Evolutionary conservation across 2,113 vertebrate genomes (phyloP).

Genomic region (Mormoops blainvillei): DNA sequence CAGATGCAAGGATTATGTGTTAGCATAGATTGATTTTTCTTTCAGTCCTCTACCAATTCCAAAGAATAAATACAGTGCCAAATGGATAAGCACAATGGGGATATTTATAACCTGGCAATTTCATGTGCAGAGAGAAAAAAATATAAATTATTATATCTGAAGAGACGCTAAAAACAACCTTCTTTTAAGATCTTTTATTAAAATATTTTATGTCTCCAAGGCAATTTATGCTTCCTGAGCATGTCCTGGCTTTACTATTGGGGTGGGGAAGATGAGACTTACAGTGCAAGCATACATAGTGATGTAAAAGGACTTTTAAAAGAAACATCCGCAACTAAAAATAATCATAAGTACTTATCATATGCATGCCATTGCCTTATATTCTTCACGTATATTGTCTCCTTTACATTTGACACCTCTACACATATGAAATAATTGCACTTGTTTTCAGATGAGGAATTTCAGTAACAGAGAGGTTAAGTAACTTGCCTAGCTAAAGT

Average conservation of each 20-base stretch:
- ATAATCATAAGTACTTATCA: neutral
- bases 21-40: neutral
- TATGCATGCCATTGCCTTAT: neutral
- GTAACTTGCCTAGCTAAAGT: neutral
- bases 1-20: neutral
- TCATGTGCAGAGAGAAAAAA: neutral
- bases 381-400: neutral
- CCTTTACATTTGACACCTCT: neutral
- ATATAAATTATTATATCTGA: neutral
- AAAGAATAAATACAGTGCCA: neutral
- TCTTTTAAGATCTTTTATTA: conserved; percentile 7
- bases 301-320: neutral
- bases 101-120: conserved; percentile 17
- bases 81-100: neutral
- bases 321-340: neutral
- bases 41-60: neutral
- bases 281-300: neutral
- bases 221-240: neutral
- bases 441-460: neutral
- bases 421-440: neutral
- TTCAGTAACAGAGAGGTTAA: neutral
- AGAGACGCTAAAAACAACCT: neutral
- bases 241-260: neutral
- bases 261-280: neutral
- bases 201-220: neutral